These are phyloP conservation scores for Phrynocephalus versicolor DNA, from an alignment of 2,113 vertebrate species.

Conservation along the genomic window DNA sequence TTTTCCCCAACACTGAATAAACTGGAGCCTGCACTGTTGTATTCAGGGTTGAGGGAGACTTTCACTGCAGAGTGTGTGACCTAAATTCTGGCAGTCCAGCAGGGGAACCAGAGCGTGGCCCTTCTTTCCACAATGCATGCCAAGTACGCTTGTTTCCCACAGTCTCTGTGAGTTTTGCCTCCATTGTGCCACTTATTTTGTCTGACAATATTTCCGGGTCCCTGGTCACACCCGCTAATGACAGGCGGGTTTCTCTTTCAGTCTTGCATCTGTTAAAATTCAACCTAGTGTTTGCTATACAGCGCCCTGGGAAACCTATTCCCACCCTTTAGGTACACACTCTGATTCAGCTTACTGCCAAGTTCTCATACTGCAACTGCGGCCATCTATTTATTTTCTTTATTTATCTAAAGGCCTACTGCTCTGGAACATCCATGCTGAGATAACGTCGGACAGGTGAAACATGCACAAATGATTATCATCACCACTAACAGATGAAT, in stretches of 20 bases:
- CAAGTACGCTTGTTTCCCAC: neutral
- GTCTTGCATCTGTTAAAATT: constrained; percentile 18
- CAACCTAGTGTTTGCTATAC: neutral
- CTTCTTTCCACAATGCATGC: neutral
- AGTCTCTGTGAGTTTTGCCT: neutral
- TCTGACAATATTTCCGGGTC: neutral
- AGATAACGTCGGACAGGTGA: neutral
- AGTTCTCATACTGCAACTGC: neutral
- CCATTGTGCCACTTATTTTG: neutral
- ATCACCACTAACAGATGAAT: neutral
- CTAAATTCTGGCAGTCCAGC: neutral
- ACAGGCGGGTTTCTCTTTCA: constrained; percentile 3
- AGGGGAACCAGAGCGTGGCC: neutral
- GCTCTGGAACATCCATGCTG: neutral
- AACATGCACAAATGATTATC: neutral
- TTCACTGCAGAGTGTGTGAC: neutral
- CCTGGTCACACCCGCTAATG: neutral
- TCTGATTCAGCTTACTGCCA: neutral
- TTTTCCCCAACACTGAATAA: neutral
- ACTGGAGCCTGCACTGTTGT: rapidly evolving
- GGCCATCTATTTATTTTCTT: neutral
- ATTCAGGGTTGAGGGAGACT: neutral
- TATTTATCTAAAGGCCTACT: neutral
- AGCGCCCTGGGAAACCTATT: neutral
- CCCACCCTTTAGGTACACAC: constrained; percentile 14